Evolutionary conservation across 2,113 vertebrate species (phyloP).

Genomic region (Syngnathus floridae): DNA sequence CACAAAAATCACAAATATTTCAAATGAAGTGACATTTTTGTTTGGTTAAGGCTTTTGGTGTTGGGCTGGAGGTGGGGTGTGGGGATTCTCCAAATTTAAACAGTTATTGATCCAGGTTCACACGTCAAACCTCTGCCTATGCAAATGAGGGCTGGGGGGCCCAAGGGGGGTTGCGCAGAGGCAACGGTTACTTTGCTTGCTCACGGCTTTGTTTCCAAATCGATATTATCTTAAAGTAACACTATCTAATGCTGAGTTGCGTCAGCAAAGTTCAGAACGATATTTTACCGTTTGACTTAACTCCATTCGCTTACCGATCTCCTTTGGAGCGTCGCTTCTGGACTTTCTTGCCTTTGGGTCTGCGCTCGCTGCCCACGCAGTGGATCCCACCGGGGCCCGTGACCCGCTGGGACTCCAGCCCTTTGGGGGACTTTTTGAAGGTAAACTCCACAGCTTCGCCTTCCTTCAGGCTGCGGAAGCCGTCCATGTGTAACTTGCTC

Average conservation of each 20-base stretch:
- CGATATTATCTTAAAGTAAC: too few species aligned
- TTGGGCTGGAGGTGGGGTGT: slow-evolving; percentile 5
- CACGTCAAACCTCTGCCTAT: slow-evolving; percentile 59
- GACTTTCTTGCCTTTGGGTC: slow-evolving; percentile 89
- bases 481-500: slow-evolving; percentile 99
- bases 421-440: slow-evolving; percentile 94
- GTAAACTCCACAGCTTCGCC: slow-evolving; percentile 92
- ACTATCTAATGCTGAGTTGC: too few species aligned
- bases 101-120: slow-evolving; percentile 75
- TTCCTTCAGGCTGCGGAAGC: slow-evolving; percentile 96
- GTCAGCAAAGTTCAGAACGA: too few species aligned
- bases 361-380: slow-evolving; percentile 88
- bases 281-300: neutral
- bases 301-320: slow-evolving; percentile 75
- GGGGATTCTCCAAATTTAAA: slow-evolving; percentile 64
- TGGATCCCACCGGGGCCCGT: slow-evolving; percentile 85
- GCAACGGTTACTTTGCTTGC: slow-evolving; percentile 8
- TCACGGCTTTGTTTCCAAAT: neutral
- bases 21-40: too few species aligned
- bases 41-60: neutral
- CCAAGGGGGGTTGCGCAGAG: slow-evolving; percentile 28
- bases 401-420: slow-evolving; percentile 87
- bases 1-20: too few species aligned
- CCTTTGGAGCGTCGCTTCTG: slow-evolving; percentile 91
- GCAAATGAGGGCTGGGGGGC: slow-evolving; percentile 14